Evolutionary conservation across 2,797 vertebrate genomes (phyloP).

Genomic region (Apogon talboti): DNA sequence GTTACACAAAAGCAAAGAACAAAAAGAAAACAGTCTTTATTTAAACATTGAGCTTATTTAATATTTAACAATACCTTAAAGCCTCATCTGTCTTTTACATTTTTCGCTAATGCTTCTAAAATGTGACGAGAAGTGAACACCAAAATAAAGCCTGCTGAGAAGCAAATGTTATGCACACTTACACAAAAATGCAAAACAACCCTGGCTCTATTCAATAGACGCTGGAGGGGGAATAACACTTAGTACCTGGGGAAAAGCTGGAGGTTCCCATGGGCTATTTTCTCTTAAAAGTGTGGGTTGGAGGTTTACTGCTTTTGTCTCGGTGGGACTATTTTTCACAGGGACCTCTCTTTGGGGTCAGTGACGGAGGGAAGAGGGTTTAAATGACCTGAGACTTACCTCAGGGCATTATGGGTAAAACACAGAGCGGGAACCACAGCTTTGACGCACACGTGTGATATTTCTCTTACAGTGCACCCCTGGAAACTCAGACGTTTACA

Average conservation of each 20-base stretch:
- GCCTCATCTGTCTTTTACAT: slow-evolving; percentile 41
- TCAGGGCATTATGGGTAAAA: slow-evolving; percentile 49
- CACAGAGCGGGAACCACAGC: slow-evolving; percentile 19
- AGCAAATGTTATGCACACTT: slow-evolving; percentile 58
- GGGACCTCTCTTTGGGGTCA: slow-evolving; percentile 58
- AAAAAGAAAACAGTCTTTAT: neutral
- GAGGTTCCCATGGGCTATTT: slow-evolving; percentile 45
- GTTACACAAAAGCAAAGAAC: neutral
- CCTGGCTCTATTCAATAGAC: slow-evolving; percentile 17
- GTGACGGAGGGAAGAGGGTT: slow-evolving; percentile 55
- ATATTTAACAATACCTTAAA: slow-evolving; percentile 4
- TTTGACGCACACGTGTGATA: slow-evolving; percentile 67
- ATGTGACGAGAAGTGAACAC: slow-evolving; percentile 10
- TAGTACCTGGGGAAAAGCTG: slow-evolving; percentile 34
- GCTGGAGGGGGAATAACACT: slow-evolving; percentile 24
- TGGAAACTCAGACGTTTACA: slow-evolving; percentile 54
- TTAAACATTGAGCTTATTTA: neutral
- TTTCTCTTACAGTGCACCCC: slow-evolving; percentile 56
- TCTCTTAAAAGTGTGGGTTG: slow-evolving; percentile 42
- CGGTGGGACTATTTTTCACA: slow-evolving; percentile 64
- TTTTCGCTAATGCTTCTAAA: slow-evolving; percentile 10
- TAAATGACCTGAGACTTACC: slow-evolving; percentile 67
- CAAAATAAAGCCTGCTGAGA: slow-evolving; percentile 32
- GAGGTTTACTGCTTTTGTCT: slow-evolving; percentile 65
- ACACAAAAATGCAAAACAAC: slow-evolving; percentile 66